phyloP scores from a whole-genome alignment of 2,797 vertebrate species.

The Tenualosa thibaudeaui region DNA sequence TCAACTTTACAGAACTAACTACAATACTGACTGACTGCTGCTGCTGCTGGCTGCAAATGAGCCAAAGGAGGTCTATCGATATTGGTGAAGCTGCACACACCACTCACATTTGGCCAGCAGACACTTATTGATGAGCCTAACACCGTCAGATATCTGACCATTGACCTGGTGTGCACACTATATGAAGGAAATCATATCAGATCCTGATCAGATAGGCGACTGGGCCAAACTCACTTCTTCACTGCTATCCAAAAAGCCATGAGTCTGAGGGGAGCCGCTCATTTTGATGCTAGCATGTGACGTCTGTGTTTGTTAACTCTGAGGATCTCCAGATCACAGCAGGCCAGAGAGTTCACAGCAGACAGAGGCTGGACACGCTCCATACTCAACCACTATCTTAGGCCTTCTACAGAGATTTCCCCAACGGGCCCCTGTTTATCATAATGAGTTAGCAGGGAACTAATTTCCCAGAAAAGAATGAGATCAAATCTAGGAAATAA shows the following conservation, averaged over 20 bases:
- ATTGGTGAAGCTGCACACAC: too few relatives aligned
- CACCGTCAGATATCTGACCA: too few relatives aligned
- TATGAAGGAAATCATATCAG: too few relatives aligned
- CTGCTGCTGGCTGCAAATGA: too few relatives aligned
- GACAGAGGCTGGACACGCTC: neutral
- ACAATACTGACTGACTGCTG: too few relatives aligned
- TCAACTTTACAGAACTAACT: too few relatives aligned
- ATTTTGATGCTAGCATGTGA: neutral
- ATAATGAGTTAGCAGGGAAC: neutral
- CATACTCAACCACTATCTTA: neutral
- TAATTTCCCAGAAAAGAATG: neutral
- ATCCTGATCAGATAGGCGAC: too few relatives aligned
- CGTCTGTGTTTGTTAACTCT: neutral
- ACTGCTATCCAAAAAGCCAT: neutral
- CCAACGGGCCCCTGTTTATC: too few relatives aligned
- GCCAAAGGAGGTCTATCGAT: too few relatives aligned
- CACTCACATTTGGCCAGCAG: too few relatives aligned
- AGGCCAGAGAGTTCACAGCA: neutral
- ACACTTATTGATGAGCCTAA: too few relatives aligned
- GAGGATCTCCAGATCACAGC: neutral
- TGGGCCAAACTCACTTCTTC: neutral
- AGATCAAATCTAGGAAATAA: neutral
- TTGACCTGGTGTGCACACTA: too few relatives aligned
- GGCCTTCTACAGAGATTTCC: neutral
- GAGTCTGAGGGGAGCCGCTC: neutral